Percentiles rank a stretch among this genome's conserved stretches.
phyloP scores from a whole-genome alignment of 1,140 invertebrate genomes.

The Dendroctonus ponderosae region DNA sequence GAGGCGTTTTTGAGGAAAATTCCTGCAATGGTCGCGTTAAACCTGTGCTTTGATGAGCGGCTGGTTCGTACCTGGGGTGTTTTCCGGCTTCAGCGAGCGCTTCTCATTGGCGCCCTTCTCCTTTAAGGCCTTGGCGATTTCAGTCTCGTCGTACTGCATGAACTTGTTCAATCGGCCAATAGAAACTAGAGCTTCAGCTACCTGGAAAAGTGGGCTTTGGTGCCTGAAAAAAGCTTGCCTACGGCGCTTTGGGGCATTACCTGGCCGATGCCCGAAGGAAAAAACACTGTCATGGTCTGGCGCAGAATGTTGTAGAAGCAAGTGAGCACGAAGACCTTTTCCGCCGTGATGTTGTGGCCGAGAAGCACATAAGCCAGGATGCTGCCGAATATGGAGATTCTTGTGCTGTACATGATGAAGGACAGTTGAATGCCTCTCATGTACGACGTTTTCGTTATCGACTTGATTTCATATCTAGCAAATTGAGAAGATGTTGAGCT shows the following conservation, averaged over 20 bases:
- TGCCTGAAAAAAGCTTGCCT: too few species aligned
- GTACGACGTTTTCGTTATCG: slow-evolving; percentile 50
- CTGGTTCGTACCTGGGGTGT: too few species aligned
- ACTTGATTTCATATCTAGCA: slow-evolving; percentile 49
- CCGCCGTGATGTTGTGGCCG: slow-evolving; percentile 67
- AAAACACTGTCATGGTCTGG: slow-evolving; percentile 73
- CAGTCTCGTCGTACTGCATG: slow-evolving; percentile 66
- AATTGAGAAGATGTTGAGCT: too few species aligned
- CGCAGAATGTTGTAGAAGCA: slow-evolving; percentile 73
- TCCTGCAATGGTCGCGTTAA: slow-evolving; percentile 41
- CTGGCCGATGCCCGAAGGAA: slow-evolving; percentile 63
- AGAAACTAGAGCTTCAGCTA: slow-evolving; percentile 68
- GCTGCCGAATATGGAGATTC: slow-evolving; percentile 75
- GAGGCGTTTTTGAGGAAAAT: slow-evolving; percentile 57
- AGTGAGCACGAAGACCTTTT: slow-evolving; percentile 73
- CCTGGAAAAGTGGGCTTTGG: slow-evolving; percentile 5
- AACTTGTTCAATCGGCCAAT: slow-evolving; percentile 68
- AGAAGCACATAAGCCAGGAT: slow-evolving; percentile 72
- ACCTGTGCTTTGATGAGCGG: too few species aligned
- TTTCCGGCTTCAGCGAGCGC: too few species aligned
- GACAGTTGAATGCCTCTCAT: slow-evolving; percentile 72
- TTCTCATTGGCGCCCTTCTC: too few species aligned
- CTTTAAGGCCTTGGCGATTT: slow-evolving; percentile 33
- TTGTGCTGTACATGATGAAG: slow-evolving; percentile 71
- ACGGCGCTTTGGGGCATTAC: slow-evolving; percentile 42